A percentile compares a stretch with the other conserved stretches of the same genome.
Conservation (phyloP, 2,797 vertebrate genomes). For the Siniperca obscura region DNA sequence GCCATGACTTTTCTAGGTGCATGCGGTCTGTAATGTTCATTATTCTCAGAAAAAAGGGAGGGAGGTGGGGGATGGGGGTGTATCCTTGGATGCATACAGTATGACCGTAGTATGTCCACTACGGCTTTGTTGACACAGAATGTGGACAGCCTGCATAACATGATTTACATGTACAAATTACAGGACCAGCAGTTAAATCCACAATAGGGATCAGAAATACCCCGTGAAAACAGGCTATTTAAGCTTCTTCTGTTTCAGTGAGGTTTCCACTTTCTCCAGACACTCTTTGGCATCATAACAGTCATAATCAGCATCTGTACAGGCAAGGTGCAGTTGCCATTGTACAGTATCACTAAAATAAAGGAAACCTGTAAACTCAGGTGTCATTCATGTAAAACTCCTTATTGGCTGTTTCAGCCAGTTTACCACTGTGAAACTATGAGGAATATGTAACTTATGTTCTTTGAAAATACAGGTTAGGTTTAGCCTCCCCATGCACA, state of each 20-base stretch:
- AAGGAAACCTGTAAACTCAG: background rate
- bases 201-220: background rate
- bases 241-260: constrained; percentile 17
- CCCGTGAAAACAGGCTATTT: background rate
- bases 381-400: background rate
- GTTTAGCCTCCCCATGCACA: background rate
- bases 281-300: background rate
- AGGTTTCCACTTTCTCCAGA: constrained; percentile 1
- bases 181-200: constrained; percentile 4
- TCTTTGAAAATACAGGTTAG: background rate
- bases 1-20: constrained; percentile 46
- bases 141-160: constrained; percentile 6
- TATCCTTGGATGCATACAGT: constrained; percentile 28
- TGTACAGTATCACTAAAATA: too few species aligned
- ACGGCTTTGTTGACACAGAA: constrained; percentile 5
- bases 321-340: too few species aligned
- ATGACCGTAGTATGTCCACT: constrained; percentile 22
- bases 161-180: constrained; percentile 9
- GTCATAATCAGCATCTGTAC: background rate
- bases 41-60: constrained; percentile 19
- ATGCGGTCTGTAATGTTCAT: constrained; percentile 43
- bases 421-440: background rate
- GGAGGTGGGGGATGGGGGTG: constrained; percentile 13
- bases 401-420: background rate
- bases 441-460: background rate